Conservation (phyloP, 2,113 vertebrate genomes). For the Gasterosteus aculeatus region DNA sequence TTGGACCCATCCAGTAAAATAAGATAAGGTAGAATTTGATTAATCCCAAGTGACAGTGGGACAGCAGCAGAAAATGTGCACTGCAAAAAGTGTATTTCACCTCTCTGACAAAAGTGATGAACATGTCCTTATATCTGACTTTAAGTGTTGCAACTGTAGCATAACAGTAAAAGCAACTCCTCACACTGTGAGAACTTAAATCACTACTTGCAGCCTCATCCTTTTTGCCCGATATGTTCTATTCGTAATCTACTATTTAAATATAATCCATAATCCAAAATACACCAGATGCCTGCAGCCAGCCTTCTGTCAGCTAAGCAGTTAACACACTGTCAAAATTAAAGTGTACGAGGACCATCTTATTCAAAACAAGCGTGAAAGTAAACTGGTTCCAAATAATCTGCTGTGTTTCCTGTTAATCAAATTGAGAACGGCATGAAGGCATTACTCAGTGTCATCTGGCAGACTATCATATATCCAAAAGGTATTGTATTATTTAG, state of each 20-base stretch:
- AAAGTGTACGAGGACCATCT: not conserved
- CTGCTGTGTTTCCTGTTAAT: conserved; percentile 21
- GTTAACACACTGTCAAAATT: not conserved
- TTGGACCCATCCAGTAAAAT: not conserved
- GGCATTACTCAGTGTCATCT: conserved; percentile 21
- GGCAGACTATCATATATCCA: conserved; percentile 5
- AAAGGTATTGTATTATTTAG: not conserved
- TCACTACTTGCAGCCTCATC: not conserved
- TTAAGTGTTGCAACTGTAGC: not conserved
- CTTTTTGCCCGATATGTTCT: conserved; percentile 7
- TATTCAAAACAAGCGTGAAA: conserved; percentile 41
- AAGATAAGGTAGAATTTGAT: not conserved
- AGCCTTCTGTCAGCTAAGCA: conserved; percentile 18
- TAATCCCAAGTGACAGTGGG: not conserved
- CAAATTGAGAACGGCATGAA: not conserved
- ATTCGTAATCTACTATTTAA: conserved; percentile 11
- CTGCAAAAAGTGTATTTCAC: not conserved
- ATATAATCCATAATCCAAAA: conserved; percentile 17
- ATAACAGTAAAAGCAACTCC: not conserved
- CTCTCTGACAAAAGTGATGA: not conserved
- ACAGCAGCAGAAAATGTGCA: not conserved
- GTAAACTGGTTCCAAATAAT: conserved; percentile 43
- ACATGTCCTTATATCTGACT: not conserved
- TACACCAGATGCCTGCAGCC: not conserved
- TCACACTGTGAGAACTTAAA: not conserved